These are phyloP conservation scores for Hapalemur alaotrensis DNA, from an alignment of 2,797 vertebrate species.

Conservation along the genomic window DNA sequence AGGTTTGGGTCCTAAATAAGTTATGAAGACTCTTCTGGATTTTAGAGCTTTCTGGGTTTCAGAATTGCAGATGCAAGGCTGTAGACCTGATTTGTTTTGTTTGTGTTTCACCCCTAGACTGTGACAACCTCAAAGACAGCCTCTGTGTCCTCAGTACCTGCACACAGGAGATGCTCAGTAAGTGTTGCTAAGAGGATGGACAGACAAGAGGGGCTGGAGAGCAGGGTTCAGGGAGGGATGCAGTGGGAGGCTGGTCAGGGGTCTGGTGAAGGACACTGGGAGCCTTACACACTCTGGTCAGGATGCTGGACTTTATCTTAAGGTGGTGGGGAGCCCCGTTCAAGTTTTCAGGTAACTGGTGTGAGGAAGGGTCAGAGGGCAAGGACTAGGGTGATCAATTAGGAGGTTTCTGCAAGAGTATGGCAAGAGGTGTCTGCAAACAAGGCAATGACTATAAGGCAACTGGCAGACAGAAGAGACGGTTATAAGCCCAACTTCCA, in stretches of 20 bases:
- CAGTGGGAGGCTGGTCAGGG: not conserved
- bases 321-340: not conserved
- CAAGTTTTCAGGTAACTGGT: not conserved
- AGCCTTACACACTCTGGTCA: not conserved
- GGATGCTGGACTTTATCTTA: not conserved
- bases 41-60: constrained; percentile 25
- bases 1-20: not conserved
- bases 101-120: not conserved
- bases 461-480: not conserved
- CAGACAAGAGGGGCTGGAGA: not conserved
- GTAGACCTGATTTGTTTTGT: not conserved
- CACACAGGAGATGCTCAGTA: not conserved
- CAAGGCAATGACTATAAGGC: not conserved
- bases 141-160: not conserved
- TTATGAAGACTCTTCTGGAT: not conserved
- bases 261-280: not conserved
- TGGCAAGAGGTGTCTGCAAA: not conserved
- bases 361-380: not conserved
- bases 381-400: not conserved
- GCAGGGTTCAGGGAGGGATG: not conserved
- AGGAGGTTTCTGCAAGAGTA: not conserved
- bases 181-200: not conserved
- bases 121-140: not conserved
- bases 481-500: not conserved
- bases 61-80: not conserved